Percentiles rank a stretch among this genome's conserved stretches.
These are phyloP conservation scores for Atrina japonica DNA, from an alignment of 2,888 invertebrate genomes.

Conservation along the genomic window DNA sequence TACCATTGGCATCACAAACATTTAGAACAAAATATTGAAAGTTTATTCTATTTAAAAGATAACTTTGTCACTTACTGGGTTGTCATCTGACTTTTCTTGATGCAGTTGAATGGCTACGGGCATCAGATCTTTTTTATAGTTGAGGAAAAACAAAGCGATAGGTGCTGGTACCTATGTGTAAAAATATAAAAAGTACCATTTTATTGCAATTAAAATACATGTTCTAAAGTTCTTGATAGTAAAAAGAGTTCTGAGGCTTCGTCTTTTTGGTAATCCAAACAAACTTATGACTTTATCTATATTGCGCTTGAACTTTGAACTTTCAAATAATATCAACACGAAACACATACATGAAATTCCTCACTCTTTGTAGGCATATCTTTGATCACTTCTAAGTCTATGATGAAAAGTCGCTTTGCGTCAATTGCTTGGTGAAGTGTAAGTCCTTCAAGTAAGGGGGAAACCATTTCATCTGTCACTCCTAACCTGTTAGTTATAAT, in stretches of 20 bases:
- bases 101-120: constrained; percentile 82
- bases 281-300: too few species aligned
- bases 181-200: not conserved
- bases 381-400: constrained; percentile 73
- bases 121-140: constrained; percentile 76
- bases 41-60: too few species aligned
- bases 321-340: too few species aligned
- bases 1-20: too few species aligned
- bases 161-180: constrained; percentile 77
- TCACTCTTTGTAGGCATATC: constrained; percentile 69
- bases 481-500: constrained; percentile 61
- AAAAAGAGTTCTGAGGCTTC: too few species aligned
- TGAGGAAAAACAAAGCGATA: constrained; percentile 80
- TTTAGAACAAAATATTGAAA: too few species aligned
- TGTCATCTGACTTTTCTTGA: constrained; percentile 79
- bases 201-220: too few species aligned
- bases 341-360: constrained; percentile 62
- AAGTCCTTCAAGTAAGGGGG: constrained; percentile 64
- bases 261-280: too few species aligned
- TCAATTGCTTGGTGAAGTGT: constrained; percentile 62
- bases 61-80: too few species aligned
- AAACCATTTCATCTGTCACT: constrained; percentile 60
- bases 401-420: constrained; percentile 73
- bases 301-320: too few species aligned
- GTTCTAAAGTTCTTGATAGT: too few species aligned